Evolutionary conservation across 2,797 vertebrate species (phyloP).

Genomic region (Pangasius larnaudii): DNA sequence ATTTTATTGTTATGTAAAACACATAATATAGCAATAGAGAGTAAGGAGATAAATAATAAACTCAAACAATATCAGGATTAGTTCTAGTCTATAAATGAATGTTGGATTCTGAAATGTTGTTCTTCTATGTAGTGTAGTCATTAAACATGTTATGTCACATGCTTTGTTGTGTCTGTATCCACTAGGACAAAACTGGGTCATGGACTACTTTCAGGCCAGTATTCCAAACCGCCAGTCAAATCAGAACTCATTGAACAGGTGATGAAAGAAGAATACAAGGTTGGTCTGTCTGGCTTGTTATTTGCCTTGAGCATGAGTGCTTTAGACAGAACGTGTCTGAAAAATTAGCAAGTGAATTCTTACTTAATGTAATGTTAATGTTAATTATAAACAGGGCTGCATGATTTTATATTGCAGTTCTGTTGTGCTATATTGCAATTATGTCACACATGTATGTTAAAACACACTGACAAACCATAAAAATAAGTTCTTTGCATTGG

Average conservation of each 20-base stretch:
- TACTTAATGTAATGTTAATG: background rate
- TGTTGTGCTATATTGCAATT: background rate
- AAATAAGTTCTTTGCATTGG: background rate
- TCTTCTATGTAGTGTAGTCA: background rate
- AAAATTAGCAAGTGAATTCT: background rate
- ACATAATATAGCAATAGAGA: background rate
- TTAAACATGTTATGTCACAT: slow-evolving; percentile 16
- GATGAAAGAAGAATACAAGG: slow-evolving; percentile 99
- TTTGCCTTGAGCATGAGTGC: slow-evolving; percentile 15
- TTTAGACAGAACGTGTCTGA: slow-evolving; percentile 11
- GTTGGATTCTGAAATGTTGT: background rate
- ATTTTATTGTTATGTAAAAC: background rate
- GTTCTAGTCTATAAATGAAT: background rate
- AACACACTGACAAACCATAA: background rate
- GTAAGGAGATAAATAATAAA: background rate
- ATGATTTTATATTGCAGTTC: background rate
- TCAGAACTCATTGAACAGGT: slow-evolving; percentile 99
- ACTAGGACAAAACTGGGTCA: slow-evolving; percentile 95
- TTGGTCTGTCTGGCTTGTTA: slow-evolving; percentile 54
- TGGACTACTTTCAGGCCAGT: slow-evolving; percentile 94
- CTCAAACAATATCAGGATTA: background rate
- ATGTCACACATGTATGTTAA: background rate
- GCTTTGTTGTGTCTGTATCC: slow-evolving; percentile 52
- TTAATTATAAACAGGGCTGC: background rate
- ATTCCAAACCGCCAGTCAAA: slow-evolving; percentile 96